phyloP scores from a whole-genome alignment of 2,113 vertebrate species.

The Chaetodon auriga region DNA sequence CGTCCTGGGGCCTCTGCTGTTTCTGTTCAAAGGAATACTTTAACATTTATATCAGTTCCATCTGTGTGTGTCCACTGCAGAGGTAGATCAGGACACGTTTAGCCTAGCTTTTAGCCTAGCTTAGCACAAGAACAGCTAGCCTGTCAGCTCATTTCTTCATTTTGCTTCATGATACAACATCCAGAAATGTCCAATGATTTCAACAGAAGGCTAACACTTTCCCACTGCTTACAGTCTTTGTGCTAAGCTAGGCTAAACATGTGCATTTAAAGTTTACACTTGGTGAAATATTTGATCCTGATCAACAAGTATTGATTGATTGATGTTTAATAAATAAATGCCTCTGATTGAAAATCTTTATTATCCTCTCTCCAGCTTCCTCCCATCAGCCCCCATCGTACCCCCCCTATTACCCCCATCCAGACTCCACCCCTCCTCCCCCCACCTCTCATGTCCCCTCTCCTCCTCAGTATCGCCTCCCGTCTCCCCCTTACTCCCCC shows the following conservation, averaged over 20 bases:
- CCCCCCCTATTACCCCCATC: neutral
- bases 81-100: neutral
- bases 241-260: no score
- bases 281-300: no score
- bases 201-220: neutral
- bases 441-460: neutral
- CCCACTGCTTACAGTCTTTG: neutral
- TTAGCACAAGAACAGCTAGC: neutral
- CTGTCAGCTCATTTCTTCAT: no score
- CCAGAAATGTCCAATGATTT: no score
- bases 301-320: no score
- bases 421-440: neutral
- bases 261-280: no score
- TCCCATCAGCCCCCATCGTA: conserved; percentile 20
- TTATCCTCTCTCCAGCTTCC: conserved; percentile 33
- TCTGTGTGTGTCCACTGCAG: no score
- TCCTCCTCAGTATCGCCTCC: neutral
- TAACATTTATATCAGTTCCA: neutral
- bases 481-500: neutral
- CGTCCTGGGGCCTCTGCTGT: neutral
- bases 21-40: neutral
- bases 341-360: no score
- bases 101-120: neutral
- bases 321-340: no score
- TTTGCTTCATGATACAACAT: no score